These are phyloP conservation scores for Holothuria scabra DNA, from an alignment of 53 echinoderm and acorn worm genomes.

Conservation along the genomic window DNA sequence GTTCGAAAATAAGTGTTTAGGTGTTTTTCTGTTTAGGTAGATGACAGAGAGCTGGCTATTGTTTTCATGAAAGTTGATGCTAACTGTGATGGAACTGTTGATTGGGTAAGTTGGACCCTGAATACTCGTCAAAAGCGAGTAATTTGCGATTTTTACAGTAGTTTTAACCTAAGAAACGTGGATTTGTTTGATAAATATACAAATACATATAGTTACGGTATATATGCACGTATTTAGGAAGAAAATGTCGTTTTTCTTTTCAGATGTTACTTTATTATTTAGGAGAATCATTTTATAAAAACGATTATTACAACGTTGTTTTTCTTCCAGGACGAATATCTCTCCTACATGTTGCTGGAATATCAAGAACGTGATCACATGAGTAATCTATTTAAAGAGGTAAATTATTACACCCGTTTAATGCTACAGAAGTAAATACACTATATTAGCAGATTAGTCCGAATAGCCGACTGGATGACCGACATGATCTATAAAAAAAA, in stretches of 20 bases:
- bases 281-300: no score
- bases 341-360: slow-evolving; percentile 95
- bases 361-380: slow-evolving; percentile 95
- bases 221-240: no score
- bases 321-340: slow-evolving; percentile 81
- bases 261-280: no score
- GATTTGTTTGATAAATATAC: no score
- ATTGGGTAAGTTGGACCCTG: slow-evolving; percentile 79
- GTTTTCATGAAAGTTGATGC: slow-evolving; percentile 99
- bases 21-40: slow-evolving; percentile 58
- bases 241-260: no score
- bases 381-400: slow-evolving; percentile 96
- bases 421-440: background rate
- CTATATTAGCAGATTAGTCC: no score
- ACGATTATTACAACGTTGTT: background rate
- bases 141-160: background rate
- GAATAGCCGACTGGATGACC: no score
- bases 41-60: slow-evolving; percentile 90
- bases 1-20: background rate
- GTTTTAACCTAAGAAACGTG: no score
- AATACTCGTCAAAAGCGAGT: no score
- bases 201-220: no score
- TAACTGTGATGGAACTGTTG: slow-evolving; percentile 97
- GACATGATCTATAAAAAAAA: no score
- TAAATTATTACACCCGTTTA: slow-evolving; percentile 34